Evolutionary conservation across 1,140 invertebrate genomes (phyloP).

Genomic region (Gryon sp.): DNA sequence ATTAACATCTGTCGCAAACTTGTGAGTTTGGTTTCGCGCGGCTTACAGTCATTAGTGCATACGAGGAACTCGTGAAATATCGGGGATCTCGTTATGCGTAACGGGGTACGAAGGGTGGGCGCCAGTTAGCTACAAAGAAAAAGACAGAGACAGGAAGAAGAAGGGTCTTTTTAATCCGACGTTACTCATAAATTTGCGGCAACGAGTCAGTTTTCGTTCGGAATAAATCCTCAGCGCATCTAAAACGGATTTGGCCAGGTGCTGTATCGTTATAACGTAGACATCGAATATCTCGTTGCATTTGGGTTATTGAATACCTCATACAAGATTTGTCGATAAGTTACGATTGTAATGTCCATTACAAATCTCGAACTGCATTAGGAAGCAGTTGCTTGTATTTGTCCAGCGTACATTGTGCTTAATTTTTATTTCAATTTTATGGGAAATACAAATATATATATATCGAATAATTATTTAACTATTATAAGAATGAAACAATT

Average conservation of each 20-base stretch:
- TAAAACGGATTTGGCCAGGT: constrained; percentile 76
- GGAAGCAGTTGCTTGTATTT: constrained; percentile 8
- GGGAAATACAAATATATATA: too few species aligned
- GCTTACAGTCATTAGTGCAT: constrained; percentile 65
- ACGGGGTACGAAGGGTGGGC: constrained; percentile 72
- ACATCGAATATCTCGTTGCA: constrained; percentile 35
- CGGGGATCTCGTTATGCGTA: constrained; percentile 76
- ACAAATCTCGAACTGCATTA: constrained; percentile 2
- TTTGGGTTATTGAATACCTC: constrained; percentile 10
- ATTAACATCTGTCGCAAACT: constrained; percentile 67
- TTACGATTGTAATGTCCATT: constrained; percentile 13
- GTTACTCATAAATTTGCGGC: constrained; percentile 76
- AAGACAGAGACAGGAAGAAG: constrained; percentile 62
- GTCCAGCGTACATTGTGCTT: constrained; percentile 4
- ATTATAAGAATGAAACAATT: too few species aligned
- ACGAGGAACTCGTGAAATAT: constrained; percentile 67
- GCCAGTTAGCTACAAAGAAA: constrained; percentile 55
- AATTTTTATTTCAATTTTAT: not conserved
- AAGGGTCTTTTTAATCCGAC: constrained; percentile 73
- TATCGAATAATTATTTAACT: too few species aligned
- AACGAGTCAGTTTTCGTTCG: constrained; percentile 75
- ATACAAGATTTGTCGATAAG: constrained; percentile 17
- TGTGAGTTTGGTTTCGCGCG: constrained; percentile 1
- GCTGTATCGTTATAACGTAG: constrained; percentile 43
- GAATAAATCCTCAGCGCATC: constrained; percentile 70